Evolutionary conservation across 2,113 vertebrate genomes (phyloP), one percentile per base, ranked within the genome.

Genomic region (Sclerurus mexicanus): DNA sequence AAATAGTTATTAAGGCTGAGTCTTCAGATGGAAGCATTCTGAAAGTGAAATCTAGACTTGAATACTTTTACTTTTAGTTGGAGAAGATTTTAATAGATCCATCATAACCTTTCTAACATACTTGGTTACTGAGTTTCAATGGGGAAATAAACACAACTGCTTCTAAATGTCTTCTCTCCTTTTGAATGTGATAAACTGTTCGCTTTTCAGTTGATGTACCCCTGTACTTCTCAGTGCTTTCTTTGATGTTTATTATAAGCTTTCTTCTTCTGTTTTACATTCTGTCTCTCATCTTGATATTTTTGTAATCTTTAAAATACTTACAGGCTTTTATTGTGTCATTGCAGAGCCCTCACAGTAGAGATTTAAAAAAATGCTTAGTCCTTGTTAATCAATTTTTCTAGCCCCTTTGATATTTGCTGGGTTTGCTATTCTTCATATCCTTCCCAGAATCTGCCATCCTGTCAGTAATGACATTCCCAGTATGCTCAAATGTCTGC

Each of bases 281-380:
- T 79, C 18, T 56, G 7, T 69, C 33, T 86, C 68, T 90, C 80
- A 84, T 71, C 52, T 67, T 72, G 73, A 15, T 78, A 39, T 72
- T 87, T 95, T 62, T 69, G 63, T 83, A 58, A 82, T 89, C 84
- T 85, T 91, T 80, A 58, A 91, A 96, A 87, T 73, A 82, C 75
- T 68, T 72, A 12, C 0, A 73, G 53, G 14, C 35, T 93, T 93
- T 62, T 60, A 62, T 87, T 63, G 3, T 89, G 59, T 66, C 75
- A 37, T 30, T 58, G 33, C 78, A 74, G 47, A 90, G 50, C 53
- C 27, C 56, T 91, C 69, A 53, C 37, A 72, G 69, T 15, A 78
- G 77, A 81, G 35, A 40, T 87, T 80, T 83, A 14, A 79, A 37
- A 37, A 91, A 82, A 49, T 83, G 30, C 35, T 59, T 93, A 53